Base-by-base conservation (phyloP, 2,888 invertebrate species). In the Acleris holmiana region DNA sequence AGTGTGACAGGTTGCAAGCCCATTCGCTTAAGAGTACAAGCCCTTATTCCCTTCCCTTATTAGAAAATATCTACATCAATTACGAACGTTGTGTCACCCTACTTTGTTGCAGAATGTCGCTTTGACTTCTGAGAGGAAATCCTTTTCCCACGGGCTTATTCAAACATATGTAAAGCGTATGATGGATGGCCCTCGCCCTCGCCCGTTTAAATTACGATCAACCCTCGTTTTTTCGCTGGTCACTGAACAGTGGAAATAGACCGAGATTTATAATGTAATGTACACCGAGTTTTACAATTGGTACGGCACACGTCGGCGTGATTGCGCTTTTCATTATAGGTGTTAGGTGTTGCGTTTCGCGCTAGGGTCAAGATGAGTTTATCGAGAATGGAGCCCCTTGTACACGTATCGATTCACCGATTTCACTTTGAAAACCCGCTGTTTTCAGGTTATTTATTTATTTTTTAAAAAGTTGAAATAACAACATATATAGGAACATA, bases 121-220 rank as follows among this genome's bases (percentile, higher is more conserved):
- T 83, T 87, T 88, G 88, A 91, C 90, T 91, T 88, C 85, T 86
- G 87, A 91, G 92, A 91, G 91, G 91, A 92, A 91, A 89, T 91
- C 90, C 90, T 90, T 92, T 92, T 93, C 93, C 93, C 93, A 93
- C 93, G 93, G 83, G 93, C 89, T 92, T 91, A 92, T 89, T 90
- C 91, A 92, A 93, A 93, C 93, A 93, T 93, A 93, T 93, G 93
- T 93, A 93, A 93, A 93, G 93, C 93, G 86, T 88, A 91, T 93
- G 93, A 93, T 93, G 90, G 93, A 93, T 93, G 91, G 85, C 85
- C 83, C 84, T 83, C 84, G 82, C 87, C 86, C 86, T 78, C 78
- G 79, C 84, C 81, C 85, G 87, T 89, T 92, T 91, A 92, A 92
- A 89, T 91, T 86, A 89, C 87, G 85, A 92, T 91, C 90, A 80